These are phyloP conservation scores for Phenacoccus solenopsis DNA, from an alignment of 1,140 invertebrate genomes.

Conservation along the genomic window DNA sequence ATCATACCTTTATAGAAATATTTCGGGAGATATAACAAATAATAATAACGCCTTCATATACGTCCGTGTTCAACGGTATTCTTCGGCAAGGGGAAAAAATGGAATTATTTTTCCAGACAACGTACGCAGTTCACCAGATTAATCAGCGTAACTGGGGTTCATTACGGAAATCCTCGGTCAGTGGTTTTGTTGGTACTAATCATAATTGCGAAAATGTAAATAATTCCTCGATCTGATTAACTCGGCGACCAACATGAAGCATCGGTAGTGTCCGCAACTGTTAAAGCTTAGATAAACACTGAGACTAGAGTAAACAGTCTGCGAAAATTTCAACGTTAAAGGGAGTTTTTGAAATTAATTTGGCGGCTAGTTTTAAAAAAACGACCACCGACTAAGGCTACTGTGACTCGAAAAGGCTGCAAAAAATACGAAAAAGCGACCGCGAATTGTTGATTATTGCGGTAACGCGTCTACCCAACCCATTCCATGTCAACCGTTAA, in stretches of 20 bases:
- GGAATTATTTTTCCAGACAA: background rate
- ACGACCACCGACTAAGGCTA: no score
- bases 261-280: no score
- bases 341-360: no score
- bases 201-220: background rate
- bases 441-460: background rate
- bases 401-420: background rate
- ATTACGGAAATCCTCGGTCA: background rate
- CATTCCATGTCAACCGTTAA: conserved; percentile 15
- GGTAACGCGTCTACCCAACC: background rate
- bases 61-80: no score
- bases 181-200: background rate
- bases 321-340: no score
- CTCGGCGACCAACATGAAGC: background rate
- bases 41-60: no score
- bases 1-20: background rate
- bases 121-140: background rate
- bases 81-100: no score
- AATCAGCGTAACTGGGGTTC: background rate
- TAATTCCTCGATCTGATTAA: background rate
- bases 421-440: background rate
- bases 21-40: no score
- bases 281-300: no score
- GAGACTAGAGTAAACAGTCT: no score
- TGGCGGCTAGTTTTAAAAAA: no score